Percentiles rank a stretch among this genome's conserved stretches.
Conservation (phyloP, 1,140 invertebrate species). For the Pseudomyrmex concolor region DNA sequence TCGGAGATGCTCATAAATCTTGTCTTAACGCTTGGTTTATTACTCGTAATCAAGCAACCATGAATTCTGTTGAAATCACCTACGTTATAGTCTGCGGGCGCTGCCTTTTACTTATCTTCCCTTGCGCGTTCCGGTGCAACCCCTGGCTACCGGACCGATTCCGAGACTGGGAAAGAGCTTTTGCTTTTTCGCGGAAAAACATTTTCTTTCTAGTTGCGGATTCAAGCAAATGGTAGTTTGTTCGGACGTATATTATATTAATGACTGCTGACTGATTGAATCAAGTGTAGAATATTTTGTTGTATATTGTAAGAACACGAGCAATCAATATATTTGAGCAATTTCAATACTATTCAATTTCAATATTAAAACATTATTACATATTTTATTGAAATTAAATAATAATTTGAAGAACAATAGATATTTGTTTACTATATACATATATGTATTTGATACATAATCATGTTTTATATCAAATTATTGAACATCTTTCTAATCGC, state of each 20-base stretch:
- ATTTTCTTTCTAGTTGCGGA: neutral
- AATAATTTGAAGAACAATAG: neutral
- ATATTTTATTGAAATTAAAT: neutral
- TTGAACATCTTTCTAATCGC: no score
- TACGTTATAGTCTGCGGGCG: slow-evolving; percentile 76
- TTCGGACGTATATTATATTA: slow-evolving; percentile 13
- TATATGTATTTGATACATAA: neutral
- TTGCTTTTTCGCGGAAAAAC: neutral
- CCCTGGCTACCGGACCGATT: slow-evolving; percentile 40
- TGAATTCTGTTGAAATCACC: slow-evolving; percentile 84
- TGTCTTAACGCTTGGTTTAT: slow-evolving; percentile 83
- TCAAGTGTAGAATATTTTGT: slow-evolving; percentile 3
- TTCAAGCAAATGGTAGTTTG: neutral
- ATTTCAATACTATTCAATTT: neutral
- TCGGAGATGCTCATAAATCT: slow-evolving; percentile 82
- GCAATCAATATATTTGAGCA: neutral
- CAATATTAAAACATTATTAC: neutral
- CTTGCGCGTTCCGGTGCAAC: slow-evolving; percentile 65
- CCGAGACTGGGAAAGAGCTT: neutral
- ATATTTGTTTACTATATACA: neutral
- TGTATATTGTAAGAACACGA: neutral
- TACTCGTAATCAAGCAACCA: slow-evolving; percentile 84
- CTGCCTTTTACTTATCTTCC: slow-evolving; percentile 78
- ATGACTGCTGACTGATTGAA: slow-evolving; percentile 37
- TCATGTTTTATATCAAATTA: neutral